Evolutionary conservation across 1,140 invertebrate genomes (phyloP).

Genomic region (Parapsyche elsis): DNA sequence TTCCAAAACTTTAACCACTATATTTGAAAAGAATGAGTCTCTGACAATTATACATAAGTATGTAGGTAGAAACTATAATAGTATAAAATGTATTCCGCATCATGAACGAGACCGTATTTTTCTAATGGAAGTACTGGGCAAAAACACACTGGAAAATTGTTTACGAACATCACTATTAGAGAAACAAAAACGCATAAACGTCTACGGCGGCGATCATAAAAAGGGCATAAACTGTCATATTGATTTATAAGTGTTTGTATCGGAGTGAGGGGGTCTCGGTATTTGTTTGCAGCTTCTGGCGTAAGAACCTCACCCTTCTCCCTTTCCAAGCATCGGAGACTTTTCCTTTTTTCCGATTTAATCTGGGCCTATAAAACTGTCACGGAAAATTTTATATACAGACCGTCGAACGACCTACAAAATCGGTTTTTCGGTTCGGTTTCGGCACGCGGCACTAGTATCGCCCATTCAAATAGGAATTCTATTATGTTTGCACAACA

Average conservation of each 20-base stretch:
- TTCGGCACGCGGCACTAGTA: conserved; percentile 13
- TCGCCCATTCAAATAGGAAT: conserved; percentile 38
- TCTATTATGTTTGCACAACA: conserved; percentile 42
- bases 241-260: conserved; percentile 40
- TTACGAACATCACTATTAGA: conserved; percentile 39
- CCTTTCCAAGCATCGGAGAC: background rate
- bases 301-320: too few relatives aligned
- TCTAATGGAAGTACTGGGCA: background rate
- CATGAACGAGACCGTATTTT: conserved; percentile 1
- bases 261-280: background rate
- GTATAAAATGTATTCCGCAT: background rate
- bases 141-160: conserved; percentile 19
- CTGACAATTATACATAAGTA: too few relatives aligned
- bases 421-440: conserved; percentile 34
- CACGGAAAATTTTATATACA: conserved; percentile 45
- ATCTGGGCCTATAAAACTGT: conserved; percentile 43
- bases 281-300: conserved; percentile 16
- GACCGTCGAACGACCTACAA: conserved; percentile 38
- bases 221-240: conserved; percentile 38
- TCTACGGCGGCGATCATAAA: conserved; percentile 35
- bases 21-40: too few relatives aligned
- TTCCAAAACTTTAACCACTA: too few relatives aligned
- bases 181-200: conserved; percentile 39
- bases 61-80: too few relatives aligned
- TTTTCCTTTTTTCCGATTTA: conserved; percentile 39